These are phyloP conservation scores for Catharus fuscescens DNA, from an alignment of 2,113 vertebrate species.

Conservation along the genomic window DNA sequence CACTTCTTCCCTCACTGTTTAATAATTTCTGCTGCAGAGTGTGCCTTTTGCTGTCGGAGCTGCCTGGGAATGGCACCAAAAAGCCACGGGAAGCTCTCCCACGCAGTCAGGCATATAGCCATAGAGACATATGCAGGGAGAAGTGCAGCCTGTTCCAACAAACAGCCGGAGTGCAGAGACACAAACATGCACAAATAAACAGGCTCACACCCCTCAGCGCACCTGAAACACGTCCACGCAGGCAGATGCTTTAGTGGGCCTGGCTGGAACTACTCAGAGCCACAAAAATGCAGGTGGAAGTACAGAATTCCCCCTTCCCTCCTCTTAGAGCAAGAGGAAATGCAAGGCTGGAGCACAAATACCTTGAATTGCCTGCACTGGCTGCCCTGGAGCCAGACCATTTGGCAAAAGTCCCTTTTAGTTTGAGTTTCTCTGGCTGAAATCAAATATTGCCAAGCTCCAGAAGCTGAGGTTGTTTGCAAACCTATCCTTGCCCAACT, in stretches of 20 bases:
- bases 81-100: constrained; percentile 23
- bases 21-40: neutral
- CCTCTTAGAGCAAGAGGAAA: neutral
- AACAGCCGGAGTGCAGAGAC: neutral
- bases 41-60: neutral
- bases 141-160: neutral
- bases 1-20: neutral
- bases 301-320: neutral
- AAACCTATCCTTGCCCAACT: neutral
- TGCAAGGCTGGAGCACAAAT: neutral
- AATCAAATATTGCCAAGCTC: neutral
- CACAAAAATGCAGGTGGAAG: fast-evolving
- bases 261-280: fast-evolving
- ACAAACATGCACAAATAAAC: constrained; percentile 17
- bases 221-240: fast-evolving
- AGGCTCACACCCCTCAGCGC: neutral
- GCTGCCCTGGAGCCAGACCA: neutral
- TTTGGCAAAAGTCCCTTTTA: neutral
- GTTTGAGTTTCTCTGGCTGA: neutral
- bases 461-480: neutral
- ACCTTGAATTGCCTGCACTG: neutral
- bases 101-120: constrained; percentile 4
- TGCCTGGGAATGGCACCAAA: constrained; percentile 57
- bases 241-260: neutral
- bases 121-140: constrained; percentile 18